phyloP scores from a whole-genome alignment of 92 coral and sea anemone species.

The Palythoa caribaeorum region DNA sequence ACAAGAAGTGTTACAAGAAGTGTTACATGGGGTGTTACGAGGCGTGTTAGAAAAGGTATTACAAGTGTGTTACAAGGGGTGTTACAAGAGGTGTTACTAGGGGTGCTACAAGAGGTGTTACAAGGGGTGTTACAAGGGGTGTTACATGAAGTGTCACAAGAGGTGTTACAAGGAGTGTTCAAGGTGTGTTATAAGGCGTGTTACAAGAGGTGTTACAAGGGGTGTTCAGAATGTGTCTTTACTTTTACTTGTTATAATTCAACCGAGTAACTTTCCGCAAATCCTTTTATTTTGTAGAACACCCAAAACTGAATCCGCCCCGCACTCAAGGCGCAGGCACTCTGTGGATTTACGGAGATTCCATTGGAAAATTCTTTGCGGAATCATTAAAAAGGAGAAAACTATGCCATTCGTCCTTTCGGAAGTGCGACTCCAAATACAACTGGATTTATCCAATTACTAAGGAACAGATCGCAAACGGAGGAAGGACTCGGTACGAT shows the following conservation, averaged over 20 bases:
- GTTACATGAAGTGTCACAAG: no score
- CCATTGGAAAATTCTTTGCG: constrained; percentile 77
- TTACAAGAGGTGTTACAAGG: no score
- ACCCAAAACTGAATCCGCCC: neutral
- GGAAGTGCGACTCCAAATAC: constrained; percentile 69
- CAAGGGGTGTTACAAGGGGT: no score
- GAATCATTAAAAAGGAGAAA: constrained; percentile 65
- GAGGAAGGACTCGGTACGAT: constrained; percentile 61
- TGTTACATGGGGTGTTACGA: no score
- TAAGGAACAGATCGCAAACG: constrained; percentile 68
- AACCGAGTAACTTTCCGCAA: neutral
- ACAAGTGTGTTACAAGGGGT: no score
- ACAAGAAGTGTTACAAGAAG: no score
- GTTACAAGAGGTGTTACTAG: no score
- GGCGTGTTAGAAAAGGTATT: no score
- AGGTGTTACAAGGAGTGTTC: no score
- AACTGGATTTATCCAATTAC: constrained; percentile 87
- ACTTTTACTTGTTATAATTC: neutral
- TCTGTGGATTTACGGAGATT: constrained; percentile 79
- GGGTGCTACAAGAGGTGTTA: no score
- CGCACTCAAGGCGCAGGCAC: constrained; percentile 62
- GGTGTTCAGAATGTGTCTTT: neutral
- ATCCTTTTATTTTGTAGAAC: neutral
- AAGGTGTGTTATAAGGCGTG: no score
- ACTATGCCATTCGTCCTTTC: constrained; percentile 69